Base-by-base conservation (phyloP, 1,140 invertebrate species). In the Pararge aegeria region DNA sequence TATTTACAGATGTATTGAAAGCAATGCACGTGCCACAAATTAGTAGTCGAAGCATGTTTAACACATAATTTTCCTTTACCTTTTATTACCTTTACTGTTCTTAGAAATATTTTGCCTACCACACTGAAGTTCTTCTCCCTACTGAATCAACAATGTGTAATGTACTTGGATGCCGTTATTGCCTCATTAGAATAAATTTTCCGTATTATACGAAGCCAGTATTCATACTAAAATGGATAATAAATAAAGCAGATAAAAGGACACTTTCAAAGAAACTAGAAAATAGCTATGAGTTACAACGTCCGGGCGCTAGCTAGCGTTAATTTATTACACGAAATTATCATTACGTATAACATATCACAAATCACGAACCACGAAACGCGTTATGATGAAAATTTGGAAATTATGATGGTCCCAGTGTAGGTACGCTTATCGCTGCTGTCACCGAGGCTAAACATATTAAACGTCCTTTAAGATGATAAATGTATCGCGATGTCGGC, bases 381-480 rank as follows among this genome's bases (percentile, higher is more conserved):
- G 58, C 50, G 66, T 66, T 61, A 59, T 69, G 64, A 61, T 66
- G 60, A 57, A 63, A 70, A 64, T 66, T 66, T 61, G 38, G 51
- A 64, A 72, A 69, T 71, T 66, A 63, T 70, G 64, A 66, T 65
- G 40, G 61, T 67, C 58, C 61, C 59, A 61, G 58, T 64, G 55
- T n/a, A n/a, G n/a, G n/a, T 61, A 59, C 66, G 64, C 68, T 80
- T 85, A 83, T 82, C 79, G 51, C 18, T 34, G 57, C 82, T 84
- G 82, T 85, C 84, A 80, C 54, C 76, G 51, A 66, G 64, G 64
- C 73, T 61, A 72, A 85, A 87, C 80, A 86, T 87, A 86, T 86
- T 87, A 87, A 84, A 84, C 76, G 65, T 79, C 77, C 72, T 74
- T 68, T 66, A 51, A 62, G 68, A 83, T 87, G 84, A 87, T 87